phyloP scores from a whole-genome alignment of 1,140 invertebrate species.

The Eufriesea mexicana region DNA sequence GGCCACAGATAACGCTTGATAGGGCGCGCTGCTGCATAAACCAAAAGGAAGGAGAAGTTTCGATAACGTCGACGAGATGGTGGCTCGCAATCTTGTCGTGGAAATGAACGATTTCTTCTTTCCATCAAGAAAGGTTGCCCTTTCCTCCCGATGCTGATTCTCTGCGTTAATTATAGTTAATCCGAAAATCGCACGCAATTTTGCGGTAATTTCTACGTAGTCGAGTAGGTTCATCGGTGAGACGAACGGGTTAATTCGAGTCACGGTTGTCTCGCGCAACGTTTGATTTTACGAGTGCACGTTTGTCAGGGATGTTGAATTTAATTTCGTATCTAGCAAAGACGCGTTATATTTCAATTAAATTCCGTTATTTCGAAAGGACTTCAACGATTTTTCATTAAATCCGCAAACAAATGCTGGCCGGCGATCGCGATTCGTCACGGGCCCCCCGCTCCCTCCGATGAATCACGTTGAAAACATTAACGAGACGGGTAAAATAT shows the following conservation, averaged over 20 bases:
- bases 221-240: too few relatives aligned
- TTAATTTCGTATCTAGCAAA: not conserved
- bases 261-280: too few relatives aligned
- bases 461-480: slow-evolving; percentile 12
- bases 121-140: not conserved
- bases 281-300: not conserved
- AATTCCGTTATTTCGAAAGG: not conserved
- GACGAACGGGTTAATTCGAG: too few relatives aligned
- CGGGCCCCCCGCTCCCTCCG: not conserved
- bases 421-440: not conserved
- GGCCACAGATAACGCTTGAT: slow-evolving; percentile 62
- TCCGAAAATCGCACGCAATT: too few relatives aligned
- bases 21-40: slow-evolving; percentile 65
- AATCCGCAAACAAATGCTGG: not conserved
- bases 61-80: slow-evolving; percentile 62
- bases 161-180: not conserved
- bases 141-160: not conserved
- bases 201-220: too few relatives aligned
- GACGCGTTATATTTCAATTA: not conserved
- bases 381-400: slow-evolving; percentile 12
- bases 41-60: slow-evolving; percentile 62
- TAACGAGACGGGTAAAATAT: slow-evolving; percentile 30
- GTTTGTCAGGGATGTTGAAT: not conserved
- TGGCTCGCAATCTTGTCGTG: slow-evolving; percentile 48
- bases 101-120: slow-evolving; percentile 9